These are phyloP conservation scores for Corbicula japonica DNA, from an alignment of 2,888 invertebrate species.

Conservation along the genomic window DNA sequence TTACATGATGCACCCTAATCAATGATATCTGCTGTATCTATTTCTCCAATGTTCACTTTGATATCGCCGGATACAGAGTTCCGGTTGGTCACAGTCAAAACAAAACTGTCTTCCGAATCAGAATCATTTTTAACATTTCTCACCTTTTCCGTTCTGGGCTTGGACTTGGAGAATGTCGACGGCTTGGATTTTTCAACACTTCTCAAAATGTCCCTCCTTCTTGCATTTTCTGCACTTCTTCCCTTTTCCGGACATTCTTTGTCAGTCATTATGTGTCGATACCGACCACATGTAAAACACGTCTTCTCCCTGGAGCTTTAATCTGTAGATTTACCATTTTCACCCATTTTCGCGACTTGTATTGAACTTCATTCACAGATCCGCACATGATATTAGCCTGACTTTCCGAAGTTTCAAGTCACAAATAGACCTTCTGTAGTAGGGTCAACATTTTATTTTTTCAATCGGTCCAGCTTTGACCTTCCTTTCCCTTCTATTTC, in stretches of 20 bases:
- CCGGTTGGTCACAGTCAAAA: slow-evolving; percentile 9
- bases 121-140: neutral
- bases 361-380: slow-evolving; percentile 4
- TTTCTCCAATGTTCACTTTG: slow-evolving; percentile 15
- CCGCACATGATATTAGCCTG: slow-evolving; percentile 14
- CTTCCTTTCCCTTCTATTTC: too few species aligned
- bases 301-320: neutral
- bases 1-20: slow-evolving; percentile 44
- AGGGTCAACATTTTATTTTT: too few species aligned
- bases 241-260: slow-evolving; percentile 37
- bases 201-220: slow-evolving; percentile 28
- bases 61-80: neutral
- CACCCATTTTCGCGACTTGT: neutral
- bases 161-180: too few species aligned
- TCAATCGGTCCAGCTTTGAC: too few species aligned
- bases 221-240: slow-evolving; percentile 41
- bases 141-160: too few species aligned
- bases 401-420: slow-evolving; percentile 26
- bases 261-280: slow-evolving; percentile 30
- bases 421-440: neutral
- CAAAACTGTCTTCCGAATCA: too few species aligned
- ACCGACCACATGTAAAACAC: slow-evolving; percentile 36
- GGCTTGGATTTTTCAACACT: slow-evolving; percentile 33
- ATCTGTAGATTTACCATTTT: too few species aligned
- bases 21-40: slow-evolving; percentile 28